Conservation (phyloP, 2,113 vertebrate genomes). For the Puntigrus tetrazona region DNA sequence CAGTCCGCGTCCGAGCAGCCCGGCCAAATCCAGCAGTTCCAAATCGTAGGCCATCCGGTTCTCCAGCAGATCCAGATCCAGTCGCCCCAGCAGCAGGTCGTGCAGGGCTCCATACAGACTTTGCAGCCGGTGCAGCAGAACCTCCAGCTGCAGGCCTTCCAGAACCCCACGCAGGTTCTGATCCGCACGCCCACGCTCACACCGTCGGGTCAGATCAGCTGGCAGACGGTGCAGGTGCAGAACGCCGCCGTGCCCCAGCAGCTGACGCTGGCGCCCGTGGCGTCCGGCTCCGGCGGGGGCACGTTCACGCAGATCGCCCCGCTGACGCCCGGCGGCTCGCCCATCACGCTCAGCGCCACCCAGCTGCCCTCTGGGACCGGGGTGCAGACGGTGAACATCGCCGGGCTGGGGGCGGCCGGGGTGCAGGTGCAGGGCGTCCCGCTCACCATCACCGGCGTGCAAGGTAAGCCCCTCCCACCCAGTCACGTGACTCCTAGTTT, state of each 20-base stretch:
- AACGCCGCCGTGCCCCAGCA: constrained; percentile 90
- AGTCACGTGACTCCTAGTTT: neutral
- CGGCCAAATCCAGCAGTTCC: constrained; percentile 90
- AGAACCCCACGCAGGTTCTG: constrained; percentile 93
- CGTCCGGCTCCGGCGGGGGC: constrained; percentile 77
- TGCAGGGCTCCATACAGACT: constrained; percentile 89
- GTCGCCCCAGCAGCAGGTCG: constrained; percentile 85
- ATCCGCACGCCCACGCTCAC: constrained; percentile 95
- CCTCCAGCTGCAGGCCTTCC: constrained; percentile 88
- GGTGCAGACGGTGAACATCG: constrained; percentile 96
- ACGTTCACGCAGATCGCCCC: constrained; percentile 88
- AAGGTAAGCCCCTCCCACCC: constrained; percentile 78
- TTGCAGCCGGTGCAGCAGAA: constrained; percentile 80
- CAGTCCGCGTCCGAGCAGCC: constrained; percentile 83
- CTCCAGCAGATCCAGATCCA: constrained; percentile 96
- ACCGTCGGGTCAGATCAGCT: constrained; percentile 94
- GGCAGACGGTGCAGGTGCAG: constrained; percentile 97
- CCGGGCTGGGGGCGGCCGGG: constrained; percentile 88
- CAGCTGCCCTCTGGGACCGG: constrained; percentile 95
- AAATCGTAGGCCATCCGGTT: constrained; percentile 91
- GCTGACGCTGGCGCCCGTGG: constrained; percentile 90
- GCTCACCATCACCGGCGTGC: constrained; percentile 94
- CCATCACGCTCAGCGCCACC: constrained; percentile 92
- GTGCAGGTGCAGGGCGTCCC: constrained; percentile 97
- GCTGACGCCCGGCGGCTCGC: constrained; percentile 88